Evolutionary conservation across 2,797 vertebrate species (phyloP), one percentile per base, ranked within the genome.

Genomic region (Pteropus rufus): DNA sequence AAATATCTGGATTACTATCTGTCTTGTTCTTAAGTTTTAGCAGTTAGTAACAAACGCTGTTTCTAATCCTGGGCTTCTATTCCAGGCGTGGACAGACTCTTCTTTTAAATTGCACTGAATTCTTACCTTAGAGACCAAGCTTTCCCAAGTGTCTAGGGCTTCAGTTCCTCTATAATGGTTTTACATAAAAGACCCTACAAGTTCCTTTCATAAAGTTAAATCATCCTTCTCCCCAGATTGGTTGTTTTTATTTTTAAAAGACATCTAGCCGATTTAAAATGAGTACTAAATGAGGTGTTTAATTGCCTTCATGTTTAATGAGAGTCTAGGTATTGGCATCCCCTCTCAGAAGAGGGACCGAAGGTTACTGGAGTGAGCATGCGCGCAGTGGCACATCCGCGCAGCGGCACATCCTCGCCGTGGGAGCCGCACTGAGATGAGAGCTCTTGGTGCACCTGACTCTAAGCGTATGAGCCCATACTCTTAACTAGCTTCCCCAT

Each of bases 401-500:
- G 0, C 87, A 39, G 3, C 19, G 56, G 19, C 26, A 21, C 46
- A 14, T 18, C 14, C 29, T 7, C 21, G 9, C 26, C 10, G 2
- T 3, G 73, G 41, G 41, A 34, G 44, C 26, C 0, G 0, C 10
- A 0, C 41, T 0, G 4, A 39, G 29, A 0, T 0, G 4, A 49
- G 19, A 0, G 12, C 16, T 34, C 18, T 11, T 5, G 2, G 0
- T 14, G 18, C 4, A 3, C 41, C 56, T 29, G 11, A 39, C 11
- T 41, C 31, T 34, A 1, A 54, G 44, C 1, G 0, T 12, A 3
- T 1, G 34, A 36, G 11, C 2, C 0, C 0, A 0, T 0, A 11
- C 10, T 58, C 72, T 16, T 52, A 4, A 34, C 29, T 41, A 76
- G 11, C 29, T 36, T 67, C 31, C 46, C 34, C 6, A 10, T 7